A percentile compares a stretch with the other conserved stretches of the same genome.
These are phyloP conservation scores for Elgaria multicarinata DNA, from an alignment of 2,113 vertebrate genomes.

Conservation along the genomic window DNA sequence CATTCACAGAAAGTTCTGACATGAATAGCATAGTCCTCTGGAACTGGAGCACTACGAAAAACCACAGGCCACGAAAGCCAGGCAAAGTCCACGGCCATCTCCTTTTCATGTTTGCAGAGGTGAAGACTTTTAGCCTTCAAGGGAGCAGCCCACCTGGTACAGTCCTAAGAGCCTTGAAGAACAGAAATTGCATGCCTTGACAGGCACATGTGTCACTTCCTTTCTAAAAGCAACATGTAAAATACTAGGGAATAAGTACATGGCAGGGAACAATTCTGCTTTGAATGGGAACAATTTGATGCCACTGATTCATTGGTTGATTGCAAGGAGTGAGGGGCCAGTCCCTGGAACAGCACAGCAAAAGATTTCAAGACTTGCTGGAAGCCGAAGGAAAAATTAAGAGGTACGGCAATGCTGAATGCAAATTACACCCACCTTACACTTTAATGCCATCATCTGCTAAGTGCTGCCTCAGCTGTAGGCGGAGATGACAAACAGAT, in stretches of 20 bases:
- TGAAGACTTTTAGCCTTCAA: background rate
- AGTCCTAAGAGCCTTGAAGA: background rate
- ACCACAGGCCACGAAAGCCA: background rate
- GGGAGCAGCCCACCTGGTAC: background rate
- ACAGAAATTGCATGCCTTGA: background rate
- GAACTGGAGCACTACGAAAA: background rate
- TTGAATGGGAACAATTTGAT: slow-evolving; percentile 27
- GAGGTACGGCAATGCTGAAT: slow-evolving; percentile 55
- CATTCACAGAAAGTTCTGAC: background rate
- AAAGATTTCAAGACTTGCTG: slow-evolving; percentile 48
- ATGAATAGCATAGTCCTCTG: background rate
- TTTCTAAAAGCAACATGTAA: background rate
- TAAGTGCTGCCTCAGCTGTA: slow-evolving; percentile 68
- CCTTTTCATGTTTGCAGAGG: background rate
- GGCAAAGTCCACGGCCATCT: background rate
- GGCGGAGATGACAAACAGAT: slow-evolving; percentile 74
- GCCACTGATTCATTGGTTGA: slow-evolving; percentile 22
- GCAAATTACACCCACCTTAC: slow-evolving; percentile 72
- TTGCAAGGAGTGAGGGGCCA: slow-evolving; percentile 20
- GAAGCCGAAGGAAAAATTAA: slow-evolving; percentile 52
- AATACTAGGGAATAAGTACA: background rate
- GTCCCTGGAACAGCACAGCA: background rate
- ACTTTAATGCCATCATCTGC: slow-evolving; percentile 67
- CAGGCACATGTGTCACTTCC: background rate
- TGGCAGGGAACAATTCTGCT: rapidly evolving